Evolutionary conservation across 2,797 vertebrate species (phyloP), one percentile per base, ranked within the genome.

Genomic region (Microctenopoma lineatum): DNA sequence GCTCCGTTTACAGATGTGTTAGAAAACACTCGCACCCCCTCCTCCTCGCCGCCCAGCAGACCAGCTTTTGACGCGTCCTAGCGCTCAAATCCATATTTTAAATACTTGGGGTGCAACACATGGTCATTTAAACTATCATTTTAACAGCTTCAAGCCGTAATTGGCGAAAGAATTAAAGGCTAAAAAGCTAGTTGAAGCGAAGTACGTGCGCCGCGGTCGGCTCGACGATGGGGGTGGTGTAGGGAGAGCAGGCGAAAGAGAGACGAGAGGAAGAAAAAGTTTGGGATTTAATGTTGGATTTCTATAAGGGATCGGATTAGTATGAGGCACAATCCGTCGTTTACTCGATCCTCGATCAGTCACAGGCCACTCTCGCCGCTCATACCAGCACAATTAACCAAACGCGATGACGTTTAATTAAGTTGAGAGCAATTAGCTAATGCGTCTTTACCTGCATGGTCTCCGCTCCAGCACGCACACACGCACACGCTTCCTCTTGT

Each of bases 371-470:
- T 74, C 80, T 80, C 46, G 29, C 3, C 73, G 74, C 77, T 65
- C 76, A 61, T 63, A 82, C 74, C 80, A 32, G 71, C 77, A 70
- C 76, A 85, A 90, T 90, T 84, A 90, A 89, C 72, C 87, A 81
- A 80, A 82, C 81, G 75, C 86, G 62, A 85, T 72, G 74, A 64
- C 82, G 88, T 92, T 93, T 94, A 94, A 95, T 94, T 94, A 94
- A 93, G 84, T 92, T 92, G 79, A 39, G 77, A 89, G 93, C 93
- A 94, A 94, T 94, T 94, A 93, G 92, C 90, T 90, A 91, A 92
- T 84, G 90, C 86, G 83, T 89, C 83, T 83, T 91, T 95, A 95
- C 94, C 94, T 95, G 94, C 93, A 94, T 95, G 92, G 91, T 94
- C 91, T 88, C 90, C 90, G 90, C 91, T 93, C 92, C 92, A 87